Conservation (phyloP, 2,888 invertebrate species). For the Volucella inflata region DNA sequence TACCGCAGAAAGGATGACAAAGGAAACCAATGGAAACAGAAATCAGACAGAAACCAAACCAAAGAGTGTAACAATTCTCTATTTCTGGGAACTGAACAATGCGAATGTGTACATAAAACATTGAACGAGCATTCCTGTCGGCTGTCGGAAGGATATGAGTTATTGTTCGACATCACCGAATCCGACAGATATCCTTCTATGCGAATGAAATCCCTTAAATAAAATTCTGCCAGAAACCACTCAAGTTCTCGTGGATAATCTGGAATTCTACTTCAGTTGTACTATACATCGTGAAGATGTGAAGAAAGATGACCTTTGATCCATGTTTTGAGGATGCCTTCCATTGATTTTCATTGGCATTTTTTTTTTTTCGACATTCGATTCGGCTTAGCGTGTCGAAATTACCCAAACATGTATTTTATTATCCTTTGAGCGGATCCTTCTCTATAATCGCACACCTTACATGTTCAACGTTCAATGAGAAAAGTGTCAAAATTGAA, state of each 20-base stretch:
- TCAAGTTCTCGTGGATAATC: constrained; percentile 67
- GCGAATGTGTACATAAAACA: constrained; percentile 68
- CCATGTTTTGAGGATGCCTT: constrained; percentile 47
- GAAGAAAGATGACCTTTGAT: constrained; percentile 57
- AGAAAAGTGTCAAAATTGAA: constrained; percentile 65
- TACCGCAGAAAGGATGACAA: constrained; percentile 44
- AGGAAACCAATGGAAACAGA: constrained; percentile 13
- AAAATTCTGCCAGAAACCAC: constrained; percentile 59
- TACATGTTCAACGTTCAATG: constrained; percentile 24
- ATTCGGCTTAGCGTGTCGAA: constrained; percentile 73
- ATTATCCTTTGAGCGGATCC: constrained; percentile 61
- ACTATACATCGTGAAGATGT: constrained; percentile 39
- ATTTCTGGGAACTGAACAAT: constrained; percentile 64
- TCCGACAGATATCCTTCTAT: constrained; percentile 9
- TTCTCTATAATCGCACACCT: constrained; percentile 62
- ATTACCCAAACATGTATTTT: constrained; percentile 71
- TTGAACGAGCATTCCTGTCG: constrained; percentile 38
- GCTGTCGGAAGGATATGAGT: constrained; percentile 64
- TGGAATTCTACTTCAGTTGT: constrained; percentile 31
- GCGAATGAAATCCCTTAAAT: constrained; percentile 22
- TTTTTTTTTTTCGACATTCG: constrained; percentile 55
- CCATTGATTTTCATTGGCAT: background rate
- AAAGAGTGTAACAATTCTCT: constrained; percentile 13
- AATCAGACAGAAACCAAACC: constrained; percentile 14
- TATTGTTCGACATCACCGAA: constrained; percentile 55